These are phyloP conservation scores for Origma solitaria DNA, from an alignment of 2,113 vertebrate genomes.

Conservation along the genomic window DNA sequence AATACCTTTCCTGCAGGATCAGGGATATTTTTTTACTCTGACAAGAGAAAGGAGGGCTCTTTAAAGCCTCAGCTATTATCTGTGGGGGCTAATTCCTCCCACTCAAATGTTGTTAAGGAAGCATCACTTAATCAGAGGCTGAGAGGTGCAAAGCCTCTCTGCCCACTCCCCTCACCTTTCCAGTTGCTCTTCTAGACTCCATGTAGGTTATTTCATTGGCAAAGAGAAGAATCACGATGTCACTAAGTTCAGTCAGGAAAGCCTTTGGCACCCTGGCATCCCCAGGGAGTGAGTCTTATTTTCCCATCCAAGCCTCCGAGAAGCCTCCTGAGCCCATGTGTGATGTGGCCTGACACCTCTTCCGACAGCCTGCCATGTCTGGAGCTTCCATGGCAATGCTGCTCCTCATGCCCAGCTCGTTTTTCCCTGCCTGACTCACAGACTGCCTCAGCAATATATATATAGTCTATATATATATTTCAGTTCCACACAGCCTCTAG, in stretches of 20 bases:
- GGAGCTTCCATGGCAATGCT: background rate
- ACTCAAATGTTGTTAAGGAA: background rate
- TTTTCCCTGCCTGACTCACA: background rate
- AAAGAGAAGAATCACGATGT: background rate
- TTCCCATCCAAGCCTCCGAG: background rate
- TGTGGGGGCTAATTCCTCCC: background rate
- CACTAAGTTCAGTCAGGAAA: background rate
- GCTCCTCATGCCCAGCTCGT: background rate
- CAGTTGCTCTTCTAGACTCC: background rate
- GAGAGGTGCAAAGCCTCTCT: background rate
- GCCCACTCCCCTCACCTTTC: background rate
- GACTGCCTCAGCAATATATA: background rate
- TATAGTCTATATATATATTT: background rate
- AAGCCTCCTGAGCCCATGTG: fast-evolving
- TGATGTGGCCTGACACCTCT: background rate
- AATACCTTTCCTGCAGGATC: background rate
- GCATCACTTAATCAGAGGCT: background rate
- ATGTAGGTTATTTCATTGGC: background rate
- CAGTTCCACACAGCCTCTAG: background rate
- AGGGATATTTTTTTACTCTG: background rate
- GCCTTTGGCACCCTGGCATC: background rate
- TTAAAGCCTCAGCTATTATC: background rate
- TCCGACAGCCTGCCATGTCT: background rate
- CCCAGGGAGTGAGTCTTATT: background rate
- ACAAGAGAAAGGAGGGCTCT: background rate